Base-by-base conservation (phyloP, 30 jellyfish, hydroid and myxozoan genomes). In the Chrysaora quinquecirrha region DNA sequence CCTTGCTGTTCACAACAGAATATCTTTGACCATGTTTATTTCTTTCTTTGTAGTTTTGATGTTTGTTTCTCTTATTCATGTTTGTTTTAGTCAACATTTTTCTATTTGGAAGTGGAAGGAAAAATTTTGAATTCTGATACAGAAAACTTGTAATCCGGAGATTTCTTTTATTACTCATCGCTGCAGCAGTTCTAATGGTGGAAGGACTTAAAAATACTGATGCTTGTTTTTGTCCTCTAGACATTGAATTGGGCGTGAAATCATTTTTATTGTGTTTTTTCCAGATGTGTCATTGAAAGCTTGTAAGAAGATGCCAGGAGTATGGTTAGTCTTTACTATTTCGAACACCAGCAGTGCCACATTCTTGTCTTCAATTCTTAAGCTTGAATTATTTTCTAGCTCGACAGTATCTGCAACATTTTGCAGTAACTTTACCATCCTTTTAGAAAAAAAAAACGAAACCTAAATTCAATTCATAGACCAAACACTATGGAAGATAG, bases 91-190 rank as follows among this genome's bases (percentile, higher is more conserved):
- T 0, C 25, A 29, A 12, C 60, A 64, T 25, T 34, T 11, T 1
- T 9, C 12, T 6, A 43, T 30, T 2, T 1, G 21, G 0, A 30
- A 24, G 10, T 27, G n/a, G 25, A 52, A 9, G 52, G 16, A 73
- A 73, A 23, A 73, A 66, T 52, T 47, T 73, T 11, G 48, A 16
- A 29, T 73, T 73, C 43, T 49, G 47, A 30, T 20, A 73, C 48
- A 38, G 73, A 52, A 73, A 49, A 28, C 85, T 73, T 18, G 85
- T 46, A 0, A 73, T 10, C 14, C 85, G 85, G 32, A 73, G 1
- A 24, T 14, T 18, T 0, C n/a, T 27, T 3, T 30, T 23, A 27
- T 46, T 73, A 43, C 32, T 33, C 34, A 48, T 1, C 32, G 24
- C 7, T 11, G 74, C 9, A 21, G 85, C 85, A 14, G 23, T 52